These are phyloP conservation scores for Drosophila dunni DNA, from an alignment of 1,140 invertebrate species.

Conservation along the genomic window DNA sequence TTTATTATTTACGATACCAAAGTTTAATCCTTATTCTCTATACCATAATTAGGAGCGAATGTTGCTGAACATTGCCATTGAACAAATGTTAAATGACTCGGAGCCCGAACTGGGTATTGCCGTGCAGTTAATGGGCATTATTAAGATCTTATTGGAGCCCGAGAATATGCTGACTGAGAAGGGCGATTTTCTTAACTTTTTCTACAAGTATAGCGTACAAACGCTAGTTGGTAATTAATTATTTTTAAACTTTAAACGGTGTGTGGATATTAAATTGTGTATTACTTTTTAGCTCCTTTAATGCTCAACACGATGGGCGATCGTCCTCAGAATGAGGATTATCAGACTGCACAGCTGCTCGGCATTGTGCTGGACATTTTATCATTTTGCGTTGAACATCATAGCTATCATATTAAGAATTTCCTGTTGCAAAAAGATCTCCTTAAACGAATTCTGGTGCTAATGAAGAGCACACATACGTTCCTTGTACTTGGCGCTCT, in stretches of 20 bases:
- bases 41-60: conserved; percentile 91
- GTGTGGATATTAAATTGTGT: background rate
- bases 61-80: conserved; percentile 98
- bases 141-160: conserved; percentile 97
- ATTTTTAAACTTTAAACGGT: background rate
- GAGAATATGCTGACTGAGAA: conserved; percentile 99
- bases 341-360: conserved; percentile 97
- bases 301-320: conserved; percentile 95
- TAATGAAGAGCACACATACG: conserved; percentile 99
- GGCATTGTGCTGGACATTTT: conserved; percentile 97
- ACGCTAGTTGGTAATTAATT: conserved; percentile 91
- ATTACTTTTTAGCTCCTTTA: conserved; percentile 89
- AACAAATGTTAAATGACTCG: conserved; percentile 95
- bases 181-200: conserved; percentile 98
- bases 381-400: conserved; percentile 99
- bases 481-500: conserved; percentile 98
- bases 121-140: conserved; percentile 96
- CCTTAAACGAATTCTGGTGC: conserved; percentile 95
- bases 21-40: conserved; percentile 4
- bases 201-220: conserved; percentile 99
- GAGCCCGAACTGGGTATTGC: conserved; percentile 97
- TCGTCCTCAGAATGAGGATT: conserved; percentile 95
- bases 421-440: conserved; percentile 99
- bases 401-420: conserved; percentile 99
- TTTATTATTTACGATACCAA: background rate